Percentiles rank a stretch among this genome's conserved stretches.
phyloP scores from a whole-genome alignment of 2,113 vertebrate genomes.

The Neogobius melanostomus region DNA sequence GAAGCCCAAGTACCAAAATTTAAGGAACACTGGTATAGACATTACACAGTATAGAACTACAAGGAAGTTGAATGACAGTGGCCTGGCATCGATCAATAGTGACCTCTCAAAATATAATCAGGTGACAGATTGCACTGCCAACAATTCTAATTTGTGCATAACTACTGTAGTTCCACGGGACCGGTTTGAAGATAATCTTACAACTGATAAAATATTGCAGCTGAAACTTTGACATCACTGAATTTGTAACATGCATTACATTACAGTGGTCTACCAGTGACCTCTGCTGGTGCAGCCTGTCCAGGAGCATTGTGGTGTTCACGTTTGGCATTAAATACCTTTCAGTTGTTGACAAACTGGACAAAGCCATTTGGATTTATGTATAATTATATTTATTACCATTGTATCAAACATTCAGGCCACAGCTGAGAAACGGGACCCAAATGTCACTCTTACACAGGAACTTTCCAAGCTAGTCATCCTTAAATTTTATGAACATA shows the following conservation, averaged over 20 bases:
- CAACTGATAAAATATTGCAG: too few relatives aligned
- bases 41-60: background rate
- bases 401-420: constrained; percentile 52
- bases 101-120: background rate
- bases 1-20: too few relatives aligned
- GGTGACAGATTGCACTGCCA: background rate
- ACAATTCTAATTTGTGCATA: background rate
- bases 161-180: background rate
- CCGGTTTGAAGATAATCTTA: too few relatives aligned
- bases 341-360: constrained; percentile 7
- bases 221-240: background rate
- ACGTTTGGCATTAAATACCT: background rate
- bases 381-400: constrained; percentile 63
- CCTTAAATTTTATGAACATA: constrained; percentile 19
- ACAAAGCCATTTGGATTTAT: constrained; percentile 16
- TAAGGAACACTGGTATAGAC: too few relatives aligned
- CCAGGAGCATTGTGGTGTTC: background rate
- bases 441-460: constrained; percentile 3
- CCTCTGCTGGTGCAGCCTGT: background rate
- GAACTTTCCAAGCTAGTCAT: background rate
- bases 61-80: background rate
- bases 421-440: constrained; percentile 15
- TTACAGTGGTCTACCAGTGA: background rate
- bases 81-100: background rate
- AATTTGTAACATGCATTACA: background rate